phyloP scores from a whole-genome alignment of 1,140 invertebrate genomes.

The Zaprionus gabonicus region DNA sequence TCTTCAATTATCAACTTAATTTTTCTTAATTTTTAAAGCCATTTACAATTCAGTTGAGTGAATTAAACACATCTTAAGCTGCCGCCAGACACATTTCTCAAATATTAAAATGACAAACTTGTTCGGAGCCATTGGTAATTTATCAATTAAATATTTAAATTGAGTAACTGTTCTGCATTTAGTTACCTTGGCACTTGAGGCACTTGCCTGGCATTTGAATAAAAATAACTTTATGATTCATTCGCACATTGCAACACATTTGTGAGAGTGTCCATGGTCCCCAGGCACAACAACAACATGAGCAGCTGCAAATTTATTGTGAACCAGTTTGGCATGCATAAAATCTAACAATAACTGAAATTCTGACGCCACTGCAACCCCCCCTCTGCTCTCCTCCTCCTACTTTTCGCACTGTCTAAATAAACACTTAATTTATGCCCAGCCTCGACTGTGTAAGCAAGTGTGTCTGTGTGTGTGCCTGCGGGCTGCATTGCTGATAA shows the following conservation, averaged over 20 bases:
- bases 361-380: neutral
- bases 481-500: slow-evolving; percentile 49
- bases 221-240: slow-evolving; percentile 32
- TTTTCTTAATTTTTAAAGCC: neutral
- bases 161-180: slow-evolving; percentile 28
- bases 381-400: neutral
- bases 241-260: slow-evolving; percentile 26
- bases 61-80: neutral
- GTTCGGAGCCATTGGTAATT: neutral
- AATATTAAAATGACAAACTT: neutral
- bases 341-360: slow-evolving; percentile 44
- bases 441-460: slow-evolving; percentile 34
- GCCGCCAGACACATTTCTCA: neutral
- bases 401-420: slow-evolving; percentile 24
- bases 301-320: slow-evolving; percentile 29
- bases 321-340: slow-evolving; percentile 29
- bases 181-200: slow-evolving; percentile 9
- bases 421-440: slow-evolving; percentile 55
- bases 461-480: slow-evolving; percentile 28
- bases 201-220: slow-evolving; percentile 28
- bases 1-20: neutral
- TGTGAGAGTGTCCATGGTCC: neutral
- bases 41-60: neutral
- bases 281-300: neutral
- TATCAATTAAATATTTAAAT: slow-evolving; percentile 41